Conservation (phyloP, 2,797 vertebrate species). For the Scomberomorus guttatus region DNA sequence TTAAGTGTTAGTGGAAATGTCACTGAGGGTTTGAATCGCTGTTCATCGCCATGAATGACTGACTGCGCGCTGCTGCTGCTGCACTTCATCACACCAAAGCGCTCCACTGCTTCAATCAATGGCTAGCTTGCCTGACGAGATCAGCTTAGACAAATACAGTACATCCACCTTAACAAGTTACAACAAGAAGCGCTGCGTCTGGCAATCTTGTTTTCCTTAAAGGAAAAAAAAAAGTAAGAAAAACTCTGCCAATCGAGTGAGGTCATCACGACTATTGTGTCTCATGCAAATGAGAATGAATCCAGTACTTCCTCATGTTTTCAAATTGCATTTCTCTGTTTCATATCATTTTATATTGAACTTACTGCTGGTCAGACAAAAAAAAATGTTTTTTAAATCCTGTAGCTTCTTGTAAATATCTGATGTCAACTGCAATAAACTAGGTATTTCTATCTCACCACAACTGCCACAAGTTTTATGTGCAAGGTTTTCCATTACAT, state of each 20-base stretch:
- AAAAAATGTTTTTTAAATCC: neutral
- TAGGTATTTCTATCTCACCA: neutral
- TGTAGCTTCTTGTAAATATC: neutral
- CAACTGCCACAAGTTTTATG: neutral
- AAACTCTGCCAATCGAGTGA: neutral
- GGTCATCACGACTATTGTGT: neutral
- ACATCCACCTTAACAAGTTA: conserved; percentile 28
- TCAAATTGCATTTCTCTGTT: conserved; percentile 2
- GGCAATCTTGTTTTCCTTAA: conserved; percentile 17
- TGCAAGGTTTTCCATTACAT: neutral
- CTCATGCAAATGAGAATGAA: neutral
- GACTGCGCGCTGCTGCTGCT: conserved; percentile 55
- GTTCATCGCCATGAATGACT: conserved; percentile 64
- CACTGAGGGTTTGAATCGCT: conserved; percentile 65
- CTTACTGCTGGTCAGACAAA: neutral
- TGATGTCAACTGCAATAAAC: neutral
- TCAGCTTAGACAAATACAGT: conserved; percentile 32
- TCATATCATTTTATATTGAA: neutral
- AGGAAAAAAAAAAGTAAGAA: neutral
- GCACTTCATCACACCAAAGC: conserved; percentile 69
- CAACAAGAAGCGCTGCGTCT: conserved; percentile 6
- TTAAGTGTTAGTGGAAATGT: conserved; percentile 69
- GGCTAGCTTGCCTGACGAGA: conserved; percentile 43
- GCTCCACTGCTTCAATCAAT: conserved; percentile 70
- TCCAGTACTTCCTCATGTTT: neutral